Base-by-base conservation (phyloP, 1,140 invertebrate species). In the Temnothorax longispinosus region DNA sequence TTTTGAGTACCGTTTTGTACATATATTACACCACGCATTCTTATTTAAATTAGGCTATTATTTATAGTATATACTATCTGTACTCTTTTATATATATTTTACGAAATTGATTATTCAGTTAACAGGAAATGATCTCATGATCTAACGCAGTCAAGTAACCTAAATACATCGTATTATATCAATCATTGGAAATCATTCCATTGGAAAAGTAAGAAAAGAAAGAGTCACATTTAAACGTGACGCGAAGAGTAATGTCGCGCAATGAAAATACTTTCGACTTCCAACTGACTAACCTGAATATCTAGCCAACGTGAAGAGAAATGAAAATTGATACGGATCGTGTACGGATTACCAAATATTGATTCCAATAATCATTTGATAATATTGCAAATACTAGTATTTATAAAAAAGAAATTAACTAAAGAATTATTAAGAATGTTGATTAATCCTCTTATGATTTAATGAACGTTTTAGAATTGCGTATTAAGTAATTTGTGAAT, bases 211-310 rank as follows among this genome's bases (percentile, higher is more conserved):
- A 64, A 64, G 13, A 64, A 67, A 38, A 15, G 60, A 89, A 82
- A 89, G 60, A 81, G 50, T 74, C 15, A 11, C 41, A 41, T 72
- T 27, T 10, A 38, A 47, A 87, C 85, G 88, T 90, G 88, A 89
- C 32, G 21, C 50, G 85, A 89, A 87, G 77, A 62, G 89, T 64
- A 88, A 89, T 72, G 10, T 58, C 38, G 52, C 3, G 52, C n/a
- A 71, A 54, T 71, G 54, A 38, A 47, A 41, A 62, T 41, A 80
- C 71, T 74, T 69, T 52, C 60, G 62, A 80, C 54, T 86, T 86
- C 50, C 67, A 50, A 69, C 15, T 50, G 27, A 18, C 35, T 5
- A 47, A 67, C 15, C 75, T 78, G 85, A 65, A 18, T 54, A 18
- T 44, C 4, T 87, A 74, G 27, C 58, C 88, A 78, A 35, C 15